Base-by-base conservation (phyloP, 2,113 vertebrate species). In the Okapia johnstoni region DNA sequence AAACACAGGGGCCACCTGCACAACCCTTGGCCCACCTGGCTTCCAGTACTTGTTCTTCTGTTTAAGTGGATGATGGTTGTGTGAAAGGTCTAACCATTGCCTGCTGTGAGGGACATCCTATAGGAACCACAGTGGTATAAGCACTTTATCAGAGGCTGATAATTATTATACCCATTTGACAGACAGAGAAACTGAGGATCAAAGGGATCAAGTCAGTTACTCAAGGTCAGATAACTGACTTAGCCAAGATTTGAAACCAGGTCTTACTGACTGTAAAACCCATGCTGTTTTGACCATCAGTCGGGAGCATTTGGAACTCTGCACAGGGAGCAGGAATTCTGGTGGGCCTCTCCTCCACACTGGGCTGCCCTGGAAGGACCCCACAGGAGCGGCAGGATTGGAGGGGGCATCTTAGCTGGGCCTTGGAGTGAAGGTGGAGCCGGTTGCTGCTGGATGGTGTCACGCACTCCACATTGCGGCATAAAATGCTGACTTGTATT, bases 301-400 rank as follows among this genome's bases (percentile, higher is more conserved):
- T n/a, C 36, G n/a, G 58, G 14, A 63, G 52, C 21, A 5, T n/a
- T 79, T 52, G 94, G 46, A 73, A 13, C 30, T 40, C 70, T 70
- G 23, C 8, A 3, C 11, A 6, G 43, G 63, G 63, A 43, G 6
- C 10, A 0, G 19, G 26, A 6, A 13, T 5, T 26, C 0, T 19
- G 83, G 2, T 2, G 15, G 43, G 57, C 28, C 46, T 33, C 52
- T 30, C 43, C 13, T 28, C 63, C 54, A 0, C 0, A 6, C 30
- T 1, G 4, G 50, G 40, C 55, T 25, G 30, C 17, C 2, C 85
- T 21, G 46, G 76, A 43, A 21, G 52, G 76, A 36, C 8, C 19
- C 7, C n/a, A 0, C 0, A 0, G 15, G 26, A 43, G 25, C 2
- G 28, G 30, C 25, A 2, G 55, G n/a, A 2, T 3, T 3, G 79